phyloP scores from a whole-genome alignment of 2,113 vertebrate species.

The Myotis yumanensis region DNA sequence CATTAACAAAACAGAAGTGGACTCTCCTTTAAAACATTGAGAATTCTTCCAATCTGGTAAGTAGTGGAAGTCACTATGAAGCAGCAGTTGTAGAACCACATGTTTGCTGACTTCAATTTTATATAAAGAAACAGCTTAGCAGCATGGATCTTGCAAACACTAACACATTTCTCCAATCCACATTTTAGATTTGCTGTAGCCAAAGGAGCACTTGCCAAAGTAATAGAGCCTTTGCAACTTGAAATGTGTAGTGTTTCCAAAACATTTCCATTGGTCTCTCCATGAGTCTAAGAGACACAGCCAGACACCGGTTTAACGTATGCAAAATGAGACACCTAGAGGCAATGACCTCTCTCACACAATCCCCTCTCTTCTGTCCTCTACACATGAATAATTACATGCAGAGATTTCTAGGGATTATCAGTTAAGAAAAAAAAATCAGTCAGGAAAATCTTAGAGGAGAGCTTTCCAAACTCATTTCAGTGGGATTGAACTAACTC shows the following conservation, averaged over 20 bases:
- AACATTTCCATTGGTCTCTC: constrained; percentile 57
- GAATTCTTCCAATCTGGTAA: constrained; percentile 14
- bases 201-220: constrained; percentile 13
- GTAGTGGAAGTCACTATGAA: neutral
- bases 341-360: neutral
- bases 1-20: neutral
- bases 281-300: neutral
- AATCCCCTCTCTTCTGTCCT: neutral
- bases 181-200: constrained; percentile 29
- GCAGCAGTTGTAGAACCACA: neutral
- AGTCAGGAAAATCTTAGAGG: neutral
- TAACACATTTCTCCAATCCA: constrained; percentile 50
- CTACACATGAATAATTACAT: constrained; percentile 58
- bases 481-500: neutral
- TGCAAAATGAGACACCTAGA: constrained; percentile 37
- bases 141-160: constrained; percentile 25
- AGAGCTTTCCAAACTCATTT: constrained; percentile 25
- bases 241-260: constrained; percentile 46
- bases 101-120: constrained; percentile 57
- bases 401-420: constrained; percentile 3
- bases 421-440: neutral
- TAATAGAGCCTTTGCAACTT: constrained; percentile 49
- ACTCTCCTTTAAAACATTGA: neutral
- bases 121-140: constrained; percentile 56
- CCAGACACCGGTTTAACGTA: neutral